Evolutionary conservation across 2,888 invertebrate genomes (phyloP), one percentile per base, ranked within the genome.

Genomic region (Troglohyphantes excavatus): DNA sequence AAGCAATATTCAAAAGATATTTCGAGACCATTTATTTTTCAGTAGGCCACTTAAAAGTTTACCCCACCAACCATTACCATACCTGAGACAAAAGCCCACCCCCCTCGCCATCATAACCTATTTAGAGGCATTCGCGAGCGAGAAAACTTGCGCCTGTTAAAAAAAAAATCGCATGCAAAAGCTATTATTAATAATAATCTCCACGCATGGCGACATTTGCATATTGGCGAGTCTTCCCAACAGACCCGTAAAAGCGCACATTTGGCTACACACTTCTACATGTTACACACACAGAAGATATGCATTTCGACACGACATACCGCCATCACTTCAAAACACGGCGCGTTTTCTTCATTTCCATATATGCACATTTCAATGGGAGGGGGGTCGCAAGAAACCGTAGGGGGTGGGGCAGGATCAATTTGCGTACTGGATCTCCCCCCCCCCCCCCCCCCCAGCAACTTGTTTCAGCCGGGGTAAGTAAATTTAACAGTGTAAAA

Each of bases 121-220:
- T 79, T 75, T 46, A 79, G 73, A 29, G 63, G 53, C 53, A 81
- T 79, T 75, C 29, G 72, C 67, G 39, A 76, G 67, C 73, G 19
- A 67, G 53, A 65, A 75, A 59, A 73, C 65, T 63, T 68, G n/a
- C 63, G 43, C 67, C 33, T 9, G 67, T 68, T 46, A 46, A 61
- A 67, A 68, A 33, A 65, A 67, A 68, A 65, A 83, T 76, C 82
- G 67, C 81, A 81, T 88, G 83, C 89, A 78, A 43, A 90, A 90
- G 89, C 89, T 84, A 90, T 90, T 90, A 90, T 90, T 90, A 90
- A 90, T 90, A 90, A 90, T 90, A 90, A 90, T 90, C 89, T 90
- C 76, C 76, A 68, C 53, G 75, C 75, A 46, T 70, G 82, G 75
- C 21, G 29, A 33, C 78, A 90, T 90, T 90, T 90, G 89, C 89